Base-by-base conservation (phyloP, 2,797 vertebrate genomes). In the Eurystomus glaucurus region DNA sequence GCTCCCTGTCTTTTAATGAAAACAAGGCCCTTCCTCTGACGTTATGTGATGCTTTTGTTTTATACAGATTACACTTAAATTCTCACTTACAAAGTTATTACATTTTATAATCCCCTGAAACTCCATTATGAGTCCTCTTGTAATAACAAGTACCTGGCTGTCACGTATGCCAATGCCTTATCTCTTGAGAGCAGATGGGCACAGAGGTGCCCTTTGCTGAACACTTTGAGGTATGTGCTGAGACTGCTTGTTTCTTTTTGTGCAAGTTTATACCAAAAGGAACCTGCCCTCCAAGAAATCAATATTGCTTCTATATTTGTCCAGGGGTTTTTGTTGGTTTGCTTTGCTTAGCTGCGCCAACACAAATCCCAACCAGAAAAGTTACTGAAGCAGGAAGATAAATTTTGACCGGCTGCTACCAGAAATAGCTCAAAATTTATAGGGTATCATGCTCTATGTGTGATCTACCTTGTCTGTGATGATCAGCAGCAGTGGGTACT, bases 221-320 rank as follows among this genome's bases (percentile, higher is more conserved):
- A 15, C 22, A 35, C 83, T 77, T 93, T 46, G 75, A 70, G 64
- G 35, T 88, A 43, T 50, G 52, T 78, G 29, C 54, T 91, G 81
- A 94, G 64, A 55, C 66, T 48, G 46, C 81, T 69, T 20, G 20
- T 61, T 88, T 88, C 28, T 35, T 50, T 57, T 39, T 85, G 82
- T 58, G 41, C 1, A 9, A 86, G 23, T 92, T 72, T 88, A 55
- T 93, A 84, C 93, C 76, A 39, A 84, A 92, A 94, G 26, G 26
- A 68, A 29, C 86, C 66, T 85, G 43, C 60, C 33, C 55, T 69
- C 37, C 61, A 79, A 95, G 43, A 95, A 94, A 93, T 94, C 84
- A 93, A 22, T 96, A 83, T 58, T 9, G 7, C 28, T 78, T 78
- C 90, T 96, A 22, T 88, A 83, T 94, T 85, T 88, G 72, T 64